phyloP scores from a whole-genome alignment of 1,140 invertebrate genomes.

The Anoplophora glabripennis region DNA sequence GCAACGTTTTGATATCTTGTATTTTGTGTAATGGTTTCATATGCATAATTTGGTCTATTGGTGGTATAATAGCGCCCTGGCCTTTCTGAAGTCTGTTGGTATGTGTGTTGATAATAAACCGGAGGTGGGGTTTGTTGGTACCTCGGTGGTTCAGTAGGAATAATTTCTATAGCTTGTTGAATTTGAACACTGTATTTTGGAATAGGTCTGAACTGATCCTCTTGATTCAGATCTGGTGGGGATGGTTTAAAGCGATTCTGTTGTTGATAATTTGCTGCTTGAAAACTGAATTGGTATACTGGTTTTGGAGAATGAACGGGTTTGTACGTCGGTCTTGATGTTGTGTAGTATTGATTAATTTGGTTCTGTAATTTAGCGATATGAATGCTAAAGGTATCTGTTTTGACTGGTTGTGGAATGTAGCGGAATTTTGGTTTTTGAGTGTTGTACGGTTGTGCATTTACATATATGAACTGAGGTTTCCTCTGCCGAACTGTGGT shows the following conservation, averaged over 20 bases:
- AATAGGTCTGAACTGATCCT: constrained; percentile 61
- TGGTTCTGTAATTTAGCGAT: constrained; percentile 46
- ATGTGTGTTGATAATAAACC: constrained; percentile 44
- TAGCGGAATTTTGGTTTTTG: constrained; percentile 41
- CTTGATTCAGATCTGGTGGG: constrained; percentile 47
- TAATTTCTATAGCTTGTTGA: constrained; percentile 44
- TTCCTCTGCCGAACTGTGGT: constrained; percentile 9
- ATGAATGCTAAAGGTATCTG: constrained; percentile 43
- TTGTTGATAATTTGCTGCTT: constrained; percentile 53
- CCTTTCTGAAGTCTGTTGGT: constrained; percentile 49
- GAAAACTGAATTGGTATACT: constrained; percentile 60
- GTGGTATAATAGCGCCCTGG: constrained; percentile 42
- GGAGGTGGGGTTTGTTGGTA: constrained; percentile 30
- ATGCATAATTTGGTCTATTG: constrained; percentile 42
- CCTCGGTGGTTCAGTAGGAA: constrained; percentile 29
- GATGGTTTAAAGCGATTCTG: constrained; percentile 47
- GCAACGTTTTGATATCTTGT: constrained; percentile 17
- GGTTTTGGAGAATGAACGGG: constrained; percentile 49
- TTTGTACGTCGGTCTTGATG: constrained; percentile 47
- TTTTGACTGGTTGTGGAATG: constrained; percentile 29
- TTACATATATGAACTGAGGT: constrained; percentile 40
- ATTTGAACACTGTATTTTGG: constrained; percentile 59
- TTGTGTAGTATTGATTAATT: constrained; percentile 49
- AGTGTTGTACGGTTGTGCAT: constrained; percentile 38
- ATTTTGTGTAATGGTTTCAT: constrained; percentile 22